Conservation (phyloP, 2,797 vertebrate species). For the Lagorchestes hirsutus region DNA sequence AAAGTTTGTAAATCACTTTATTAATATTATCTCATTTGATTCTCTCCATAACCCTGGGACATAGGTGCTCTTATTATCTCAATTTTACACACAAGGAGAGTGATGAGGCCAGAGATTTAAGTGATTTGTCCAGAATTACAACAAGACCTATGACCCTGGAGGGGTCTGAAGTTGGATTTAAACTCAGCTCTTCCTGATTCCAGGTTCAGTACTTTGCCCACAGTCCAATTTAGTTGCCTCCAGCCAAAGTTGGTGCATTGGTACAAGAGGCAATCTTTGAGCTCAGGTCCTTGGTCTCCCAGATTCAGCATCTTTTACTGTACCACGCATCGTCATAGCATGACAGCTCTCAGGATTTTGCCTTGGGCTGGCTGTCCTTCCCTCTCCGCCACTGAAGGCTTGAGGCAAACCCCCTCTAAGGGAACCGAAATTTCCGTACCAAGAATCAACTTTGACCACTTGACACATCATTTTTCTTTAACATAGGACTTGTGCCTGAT, state of each 20-base stretch:
- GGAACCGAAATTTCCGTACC: not conserved
- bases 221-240: not conserved
- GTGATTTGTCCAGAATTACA: not conserved
- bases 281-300: not conserved
- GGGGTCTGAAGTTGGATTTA: not conserved
- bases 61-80: not conserved
- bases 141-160: not conserved
- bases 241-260: not conserved
- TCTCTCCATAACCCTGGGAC: not conserved
- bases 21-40: not conserved
- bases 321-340: not conserved
- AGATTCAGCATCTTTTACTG: not conserved
- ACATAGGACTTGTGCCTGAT: constrained; percentile 6
- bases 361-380: not conserved
- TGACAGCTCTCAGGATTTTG: not conserved
- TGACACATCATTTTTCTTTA: constrained; percentile 15
- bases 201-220: not conserved
- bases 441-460: constrained; percentile 38
- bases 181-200: not conserved
- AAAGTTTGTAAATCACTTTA: not conserved
- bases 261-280: not conserved
- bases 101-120: not conserved
- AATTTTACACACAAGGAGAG: not conserved
- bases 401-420: constrained; percentile 19
- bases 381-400: not conserved